Base-by-base conservation (phyloP, 2,113 vertebrate genomes). In the Capricornis sumatraensis region DNA sequence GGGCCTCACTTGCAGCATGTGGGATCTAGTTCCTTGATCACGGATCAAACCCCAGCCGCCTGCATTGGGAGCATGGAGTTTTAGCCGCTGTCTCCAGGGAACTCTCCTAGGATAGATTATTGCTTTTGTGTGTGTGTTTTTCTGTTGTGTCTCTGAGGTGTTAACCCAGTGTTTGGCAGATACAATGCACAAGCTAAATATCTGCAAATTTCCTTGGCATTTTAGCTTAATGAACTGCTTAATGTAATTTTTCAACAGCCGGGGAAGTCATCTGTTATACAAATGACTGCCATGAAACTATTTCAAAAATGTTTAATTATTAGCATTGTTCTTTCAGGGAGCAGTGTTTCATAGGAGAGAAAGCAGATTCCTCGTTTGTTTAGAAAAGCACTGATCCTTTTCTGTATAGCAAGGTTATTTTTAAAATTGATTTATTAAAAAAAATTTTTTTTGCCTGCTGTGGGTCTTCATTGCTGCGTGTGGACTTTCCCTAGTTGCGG, bases 401-500 rank as follows among this genome's bases (percentile, higher is more conserved):
- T 50, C 78, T 74, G 2, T 13, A 7, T 2, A 40, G 6, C 33
- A 33, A 7, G 40, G 33, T 36, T 57, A 58, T 36, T 71, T 71
- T 71, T 6, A 2, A 21, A 21, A 21, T 71, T 36, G 21, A 1
- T 71, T 21, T 67, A 36, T 71, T 36, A 11, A 36, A 67, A 67
- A 21, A 67, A 36, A 1, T 2, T 21, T 13, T 36, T 36, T 36
- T 71, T 36, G 64, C 9, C 2, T 36, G 17, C 64, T 36, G 0
- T 71, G 36, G 21, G 21, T 74, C 36, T 74, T 74, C 71, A 6
- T 7, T 13, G 10, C 36, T 74, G 21, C 1, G 5, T 13, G 21
- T 25, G 21, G 36, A 7, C 36, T 74, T 74, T 13, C 5, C 40
- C 21, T 7, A 13, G 11, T 7, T 25, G 21, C 1, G 0, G 21